A percentile compares a stretch with the other conserved stretches of the same genome.
These are phyloP conservation scores for Cottoperca gobio DNA, from an alignment of 2,797 vertebrate species.

Conservation along the genomic window DNA sequence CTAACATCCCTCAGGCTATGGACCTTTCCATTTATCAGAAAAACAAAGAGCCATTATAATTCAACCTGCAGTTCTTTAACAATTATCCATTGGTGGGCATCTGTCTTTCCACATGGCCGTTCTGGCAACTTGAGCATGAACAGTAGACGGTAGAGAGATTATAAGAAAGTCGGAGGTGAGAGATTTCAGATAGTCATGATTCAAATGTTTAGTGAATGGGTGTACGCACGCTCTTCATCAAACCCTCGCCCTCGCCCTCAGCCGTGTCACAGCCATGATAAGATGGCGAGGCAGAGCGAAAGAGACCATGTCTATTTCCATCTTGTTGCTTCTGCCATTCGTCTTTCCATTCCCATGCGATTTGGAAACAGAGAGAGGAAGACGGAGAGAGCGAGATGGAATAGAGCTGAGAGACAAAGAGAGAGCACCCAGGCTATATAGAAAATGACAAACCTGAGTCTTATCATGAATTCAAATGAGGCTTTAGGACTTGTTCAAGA, in stretches of 20 bases:
- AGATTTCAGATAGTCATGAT: too few relatives aligned
- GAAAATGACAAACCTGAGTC: background rate
- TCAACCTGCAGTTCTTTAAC: constrained; percentile 10
- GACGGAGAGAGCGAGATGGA: background rate
- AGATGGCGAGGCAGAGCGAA: background rate
- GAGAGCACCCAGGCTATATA: background rate
- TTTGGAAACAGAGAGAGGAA: constrained; percentile 8
- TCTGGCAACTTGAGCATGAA: too few relatives aligned
- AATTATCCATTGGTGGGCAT: background rate
- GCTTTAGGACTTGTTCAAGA: background rate
- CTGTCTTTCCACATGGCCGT: background rate
- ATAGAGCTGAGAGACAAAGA: background rate
- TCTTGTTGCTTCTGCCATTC: background rate
- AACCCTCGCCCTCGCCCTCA: too few relatives aligned
- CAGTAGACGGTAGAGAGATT: too few relatives aligned
- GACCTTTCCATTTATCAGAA: constrained; percentile 1
- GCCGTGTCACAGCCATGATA: background rate
- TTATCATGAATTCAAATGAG: background rate
- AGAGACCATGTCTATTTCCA: background rate
- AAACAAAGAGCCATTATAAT: constrained; percentile 23
- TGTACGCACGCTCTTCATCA: too few relatives aligned
- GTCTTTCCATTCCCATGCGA: constrained; percentile 29
- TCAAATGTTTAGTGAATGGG: too few relatives aligned
- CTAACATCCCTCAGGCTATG: background rate
- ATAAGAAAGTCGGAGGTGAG: too few relatives aligned